phyloP scores from a whole-genome alignment of 2,888 invertebrate species.

The Craniophora ligustri region DNA sequence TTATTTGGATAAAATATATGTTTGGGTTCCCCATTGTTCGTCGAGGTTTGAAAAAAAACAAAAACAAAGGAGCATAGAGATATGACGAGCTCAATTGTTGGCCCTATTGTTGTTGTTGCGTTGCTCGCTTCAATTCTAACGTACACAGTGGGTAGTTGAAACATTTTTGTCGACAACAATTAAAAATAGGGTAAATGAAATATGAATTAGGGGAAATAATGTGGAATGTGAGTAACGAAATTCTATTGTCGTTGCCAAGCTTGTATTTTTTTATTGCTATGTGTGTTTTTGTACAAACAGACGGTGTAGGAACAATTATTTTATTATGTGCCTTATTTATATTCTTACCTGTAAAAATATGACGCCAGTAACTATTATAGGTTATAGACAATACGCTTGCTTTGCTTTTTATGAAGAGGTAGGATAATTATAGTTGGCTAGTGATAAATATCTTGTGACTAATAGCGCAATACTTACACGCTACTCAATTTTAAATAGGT shows the following conservation, averaged over 20 bases:
- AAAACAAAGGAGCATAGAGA: constrained; percentile 47
- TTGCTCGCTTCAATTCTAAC: constrained; percentile 36
- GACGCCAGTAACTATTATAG: no score
- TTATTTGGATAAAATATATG: constrained; percentile 46
- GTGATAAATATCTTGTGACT: no score
- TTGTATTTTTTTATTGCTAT: neutral
- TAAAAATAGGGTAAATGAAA: constrained; percentile 36
- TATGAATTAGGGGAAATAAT: constrained; percentile 16
- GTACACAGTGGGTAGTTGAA: constrained; percentile 35
- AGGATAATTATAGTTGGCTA: no score
- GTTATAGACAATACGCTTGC: no score
- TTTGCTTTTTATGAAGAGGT: no score
- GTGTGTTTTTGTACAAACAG: neutral
- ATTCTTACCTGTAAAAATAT: no score
- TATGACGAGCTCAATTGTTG: constrained; percentile 37
- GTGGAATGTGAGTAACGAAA: constrained; percentile 3
- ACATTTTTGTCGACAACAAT: constrained; percentile 29
- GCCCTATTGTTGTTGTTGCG: constrained; percentile 42
- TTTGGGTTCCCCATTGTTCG: constrained; percentile 38
- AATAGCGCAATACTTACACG: no score
- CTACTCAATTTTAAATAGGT: no score
- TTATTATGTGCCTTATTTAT: no score
- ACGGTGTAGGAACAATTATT: no score
- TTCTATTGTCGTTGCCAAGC: no score
- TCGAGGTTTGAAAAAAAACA: constrained; percentile 30